Evolutionary conservation across 2,113 vertebrate genomes (phyloP).

Genomic region (Ceyx margarethae): DNA sequence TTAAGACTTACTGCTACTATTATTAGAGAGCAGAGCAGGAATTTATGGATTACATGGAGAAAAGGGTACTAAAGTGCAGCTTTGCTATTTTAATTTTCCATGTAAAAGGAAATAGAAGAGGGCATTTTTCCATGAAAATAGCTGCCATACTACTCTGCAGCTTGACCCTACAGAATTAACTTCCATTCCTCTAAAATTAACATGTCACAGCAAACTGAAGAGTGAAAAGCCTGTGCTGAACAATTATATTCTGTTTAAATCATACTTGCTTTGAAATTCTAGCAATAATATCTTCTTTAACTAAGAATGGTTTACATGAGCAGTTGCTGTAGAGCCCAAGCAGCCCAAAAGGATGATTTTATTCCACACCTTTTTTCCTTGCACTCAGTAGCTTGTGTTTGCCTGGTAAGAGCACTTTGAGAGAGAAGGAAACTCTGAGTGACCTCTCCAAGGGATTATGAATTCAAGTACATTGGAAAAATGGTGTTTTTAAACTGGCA

Average conservation of each 20-base stretch:
- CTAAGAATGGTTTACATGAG: not conserved
- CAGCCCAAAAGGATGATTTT: not conserved
- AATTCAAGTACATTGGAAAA: not conserved
- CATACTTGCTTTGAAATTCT: not conserved
- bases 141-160: not conserved
- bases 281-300: not conserved
- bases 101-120: not conserved
- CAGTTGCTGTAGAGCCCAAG: not conserved
- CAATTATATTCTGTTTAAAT: not conserved
- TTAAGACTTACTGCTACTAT: not conserved
- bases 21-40: not conserved
- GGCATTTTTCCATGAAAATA: not conserved
- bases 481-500: not conserved
- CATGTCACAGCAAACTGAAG: not conserved
- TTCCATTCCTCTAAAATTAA: not conserved
- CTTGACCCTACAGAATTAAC: not conserved
- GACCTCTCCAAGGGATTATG: not conserved
- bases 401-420: not conserved
- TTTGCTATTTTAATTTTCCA: not conserved
- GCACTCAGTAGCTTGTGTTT: not conserved
- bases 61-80: not conserved
- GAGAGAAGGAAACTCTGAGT: not conserved
- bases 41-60: not conserved
- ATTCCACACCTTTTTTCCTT: not conserved
- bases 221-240: not conserved